Conservation (phyloP, 2,888 invertebrate species). For the Agrochola lychnidis region DNA sequence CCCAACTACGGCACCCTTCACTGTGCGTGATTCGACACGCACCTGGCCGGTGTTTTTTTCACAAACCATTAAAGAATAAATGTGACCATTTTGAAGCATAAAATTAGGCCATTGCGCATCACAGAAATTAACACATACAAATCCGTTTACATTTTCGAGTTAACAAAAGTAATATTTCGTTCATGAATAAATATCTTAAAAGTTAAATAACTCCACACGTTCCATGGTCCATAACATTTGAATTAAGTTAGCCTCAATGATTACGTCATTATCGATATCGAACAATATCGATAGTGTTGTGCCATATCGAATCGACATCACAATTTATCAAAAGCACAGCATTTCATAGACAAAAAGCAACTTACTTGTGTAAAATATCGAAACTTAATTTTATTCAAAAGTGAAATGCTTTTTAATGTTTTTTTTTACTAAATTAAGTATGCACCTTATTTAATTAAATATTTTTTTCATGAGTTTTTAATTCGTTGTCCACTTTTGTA, state of each 20-base stretch:
- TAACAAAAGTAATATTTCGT: not conserved
- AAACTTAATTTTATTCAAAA: conserved; percentile 43
- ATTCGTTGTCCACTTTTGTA: conserved; percentile 31
- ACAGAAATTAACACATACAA: not conserved
- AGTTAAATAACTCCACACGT: conserved; percentile 14
- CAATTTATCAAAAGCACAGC: conserved; percentile 22
- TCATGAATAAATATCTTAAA: conserved; percentile 47
- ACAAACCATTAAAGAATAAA: not conserved
- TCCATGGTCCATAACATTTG: conserved; percentile 53
- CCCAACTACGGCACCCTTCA: no score
- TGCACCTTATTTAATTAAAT: conserved; percentile 18
- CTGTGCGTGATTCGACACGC: no score
- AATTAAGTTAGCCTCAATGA: conserved; percentile 58
- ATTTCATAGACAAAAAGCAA: conserved; percentile 40
- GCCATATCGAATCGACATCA: conserved; percentile 28
- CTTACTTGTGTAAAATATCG: conserved; percentile 44
- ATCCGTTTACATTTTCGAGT: not conserved
- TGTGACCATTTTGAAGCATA: conserved; percentile 3
- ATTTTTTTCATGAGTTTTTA: conserved; percentile 18
- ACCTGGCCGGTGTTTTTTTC: not conserved
- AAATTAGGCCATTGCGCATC: conserved; percentile 15
- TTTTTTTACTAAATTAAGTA: conserved; percentile 24
- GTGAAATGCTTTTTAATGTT: conserved; percentile 51
- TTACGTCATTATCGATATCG: conserved; percentile 34
- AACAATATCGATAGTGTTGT: conserved; percentile 26